Evolutionary conservation across 2,888 invertebrate genomes (phyloP).

Genomic region (Galeopsomyia nigrocyanea): DNA sequence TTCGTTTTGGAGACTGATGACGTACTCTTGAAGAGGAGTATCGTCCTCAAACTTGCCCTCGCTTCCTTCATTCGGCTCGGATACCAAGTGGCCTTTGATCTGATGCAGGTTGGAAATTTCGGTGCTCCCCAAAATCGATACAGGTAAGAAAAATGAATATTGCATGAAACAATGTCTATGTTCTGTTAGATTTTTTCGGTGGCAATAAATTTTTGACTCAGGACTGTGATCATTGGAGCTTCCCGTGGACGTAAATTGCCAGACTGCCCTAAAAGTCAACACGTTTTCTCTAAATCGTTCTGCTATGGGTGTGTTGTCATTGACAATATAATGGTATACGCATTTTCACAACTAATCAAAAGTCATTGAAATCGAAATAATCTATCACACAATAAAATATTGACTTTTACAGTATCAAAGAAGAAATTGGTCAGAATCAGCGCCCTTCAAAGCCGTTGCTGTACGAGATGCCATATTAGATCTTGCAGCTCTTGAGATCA

Average conservation of each 20-base stretch:
- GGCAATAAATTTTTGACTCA: constrained; percentile 52
- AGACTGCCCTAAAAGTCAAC: constrained; percentile 82
- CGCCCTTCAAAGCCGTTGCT: constrained; percentile 82
- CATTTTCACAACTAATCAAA: background rate
- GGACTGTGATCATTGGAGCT: constrained; percentile 83
- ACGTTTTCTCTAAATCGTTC: constrained; percentile 80
- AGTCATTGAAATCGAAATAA: background rate
- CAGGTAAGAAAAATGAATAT: constrained; percentile 66
- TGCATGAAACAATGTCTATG: background rate
- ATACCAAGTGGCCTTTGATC: constrained; percentile 87
- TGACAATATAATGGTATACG: constrained; percentile 71
- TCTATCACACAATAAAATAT: background rate
- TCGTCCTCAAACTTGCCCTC: constrained; percentile 84
- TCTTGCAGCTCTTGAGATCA: constrained; percentile 81
- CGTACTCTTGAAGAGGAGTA: constrained; percentile 85
- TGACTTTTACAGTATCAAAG: constrained; percentile 47
- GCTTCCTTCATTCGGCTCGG: constrained; percentile 85
- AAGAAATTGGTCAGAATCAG: constrained; percentile 75
- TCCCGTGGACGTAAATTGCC: constrained; percentile 84
- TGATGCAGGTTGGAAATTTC: constrained; percentile 87
- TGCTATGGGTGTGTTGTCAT: constrained; percentile 75
- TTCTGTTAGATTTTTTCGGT: background rate
- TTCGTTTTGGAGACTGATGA: constrained; percentile 88
- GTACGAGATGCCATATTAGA: constrained; percentile 88
- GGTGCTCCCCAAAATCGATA: constrained; percentile 87